phyloP scores from a whole-genome alignment of 1,140 invertebrate genomes.

The Parasteatoda tepidariorum region DNA sequence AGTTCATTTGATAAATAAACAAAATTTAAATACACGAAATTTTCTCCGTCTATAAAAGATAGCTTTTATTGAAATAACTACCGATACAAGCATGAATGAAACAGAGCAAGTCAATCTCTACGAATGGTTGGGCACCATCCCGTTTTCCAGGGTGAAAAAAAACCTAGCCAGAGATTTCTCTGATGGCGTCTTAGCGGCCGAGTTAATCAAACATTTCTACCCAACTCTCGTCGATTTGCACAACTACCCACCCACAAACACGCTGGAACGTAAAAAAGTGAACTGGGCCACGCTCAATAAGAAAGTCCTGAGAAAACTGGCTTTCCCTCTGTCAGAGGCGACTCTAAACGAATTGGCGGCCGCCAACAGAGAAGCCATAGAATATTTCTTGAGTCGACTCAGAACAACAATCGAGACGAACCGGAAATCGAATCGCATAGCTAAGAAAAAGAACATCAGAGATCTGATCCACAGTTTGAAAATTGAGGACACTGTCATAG shows the following conservation, averaged over 20 bases:
- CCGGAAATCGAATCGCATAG: background rate
- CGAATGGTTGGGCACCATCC: slow-evolving; percentile 41
- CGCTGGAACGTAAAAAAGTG: background rate
- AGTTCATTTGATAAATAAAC: no score
- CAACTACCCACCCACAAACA: slow-evolving; percentile 15
- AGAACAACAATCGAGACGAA: slow-evolving; percentile 19
- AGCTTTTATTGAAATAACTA: no score
- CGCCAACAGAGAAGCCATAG: slow-evolving; percentile 4
- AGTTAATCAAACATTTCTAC: slow-evolving; percentile 28
- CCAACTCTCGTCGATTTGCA: slow-evolving; percentile 17
- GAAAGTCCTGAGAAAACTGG: slow-evolving; percentile 33
- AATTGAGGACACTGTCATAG: background rate
- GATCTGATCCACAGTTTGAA: background rate
- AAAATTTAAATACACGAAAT: no score
- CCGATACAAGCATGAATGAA: no score
- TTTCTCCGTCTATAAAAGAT: no score
- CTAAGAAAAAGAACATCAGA: background rate
- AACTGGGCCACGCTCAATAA: slow-evolving; percentile 29
- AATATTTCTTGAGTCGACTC: slow-evolving; percentile 21
- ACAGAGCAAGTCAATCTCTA: background rate
- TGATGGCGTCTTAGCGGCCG: slow-evolving; percentile 16
- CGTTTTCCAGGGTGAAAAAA: slow-evolving; percentile 22
- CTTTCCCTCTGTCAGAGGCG: background rate
- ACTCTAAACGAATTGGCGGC: slow-evolving; percentile 1
- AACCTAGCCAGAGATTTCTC: slow-evolving; percentile 40